A percentile compares a stretch with the other conserved stretches of the same genome.
phyloP scores from a whole-genome alignment of 2,888 invertebrate genomes.

The Philhelius pedissequus region DNA sequence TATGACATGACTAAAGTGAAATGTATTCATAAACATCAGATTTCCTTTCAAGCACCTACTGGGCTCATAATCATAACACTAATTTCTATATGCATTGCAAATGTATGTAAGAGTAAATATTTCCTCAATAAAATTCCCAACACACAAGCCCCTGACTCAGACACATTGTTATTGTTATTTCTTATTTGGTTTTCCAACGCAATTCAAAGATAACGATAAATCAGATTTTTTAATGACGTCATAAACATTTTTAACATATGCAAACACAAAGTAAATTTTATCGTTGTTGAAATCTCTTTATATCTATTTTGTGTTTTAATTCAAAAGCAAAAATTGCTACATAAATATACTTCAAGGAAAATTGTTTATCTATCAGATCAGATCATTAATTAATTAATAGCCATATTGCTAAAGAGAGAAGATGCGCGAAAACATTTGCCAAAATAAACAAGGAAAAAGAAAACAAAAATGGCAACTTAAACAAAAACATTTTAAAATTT shows the following conservation, averaged over 20 bases:
- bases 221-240: slow-evolving; percentile 13
- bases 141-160: neutral
- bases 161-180: neutral
- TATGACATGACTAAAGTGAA: no score
- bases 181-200: neutral
- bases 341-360: neutral
- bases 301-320: neutral
- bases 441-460: neutral
- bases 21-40: no score
- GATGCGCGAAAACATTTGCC: neutral
- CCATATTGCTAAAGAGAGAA: neutral
- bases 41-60: no score
- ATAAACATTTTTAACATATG: neutral
- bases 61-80: no score
- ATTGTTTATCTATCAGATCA: neutral
- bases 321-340: slow-evolving; percentile 1
- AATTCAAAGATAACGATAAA: slow-evolving; percentile 1
- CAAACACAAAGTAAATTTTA: neutral
- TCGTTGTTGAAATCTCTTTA: neutral
- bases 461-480: neutral
- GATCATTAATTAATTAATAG: slow-evolving; percentile 11
- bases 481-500: neutral
- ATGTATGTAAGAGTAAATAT: no score
- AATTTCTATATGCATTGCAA: no score
- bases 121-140: neutral